Evolutionary conservation across 2,888 invertebrate genomes (phyloP), one percentile per base, ranked within the genome.

Genomic region (Leptopilina myrica): DNA sequence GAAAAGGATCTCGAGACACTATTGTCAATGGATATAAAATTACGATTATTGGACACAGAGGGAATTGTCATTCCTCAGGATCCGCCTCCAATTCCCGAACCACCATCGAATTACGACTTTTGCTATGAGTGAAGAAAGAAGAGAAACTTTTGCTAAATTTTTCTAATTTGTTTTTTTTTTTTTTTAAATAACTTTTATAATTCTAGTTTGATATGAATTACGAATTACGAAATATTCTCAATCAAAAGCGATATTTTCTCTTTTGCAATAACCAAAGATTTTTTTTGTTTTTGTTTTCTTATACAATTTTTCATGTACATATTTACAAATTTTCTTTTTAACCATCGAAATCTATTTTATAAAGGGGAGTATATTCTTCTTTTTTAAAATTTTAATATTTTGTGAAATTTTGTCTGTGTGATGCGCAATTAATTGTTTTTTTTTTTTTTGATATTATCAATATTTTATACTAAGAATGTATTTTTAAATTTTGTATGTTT

Each of bases 11-110:
- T 98, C 86, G 98, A 99, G 89, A 97, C 96, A 56, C 93, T 99
- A 79, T 92, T 99, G 12, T 97, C 97, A 11, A 98, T 99, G 98
- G 99, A 99, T 90, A 97, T 99, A 78, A 98, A 99, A 92, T 94
- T 99, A 67, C 93, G 98, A 81, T 93, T 99, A 78, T 93, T 99
- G 81, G 98, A 99, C 92, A 97, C 98, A 0, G 98, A 99, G 92
- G 98, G 98, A 7, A 96, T 99, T 78, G 96, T 96, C 84, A 98
- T 98, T 88, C 98, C 98, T 0, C 96, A 97, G 88, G 96, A 97
- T 89, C 97, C 98, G 14, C 99, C 98, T 4, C 95, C 95, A 65
- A 96, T 99, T 88, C 98, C 99, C 0, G 96, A 96, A 76, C 96
- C 97, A 90, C 98, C 99, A 5, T 96, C 97, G 85, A 97, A 98